phyloP scores from a whole-genome alignment of 2,797 vertebrate genomes.

The Meda fulgida region DNA sequence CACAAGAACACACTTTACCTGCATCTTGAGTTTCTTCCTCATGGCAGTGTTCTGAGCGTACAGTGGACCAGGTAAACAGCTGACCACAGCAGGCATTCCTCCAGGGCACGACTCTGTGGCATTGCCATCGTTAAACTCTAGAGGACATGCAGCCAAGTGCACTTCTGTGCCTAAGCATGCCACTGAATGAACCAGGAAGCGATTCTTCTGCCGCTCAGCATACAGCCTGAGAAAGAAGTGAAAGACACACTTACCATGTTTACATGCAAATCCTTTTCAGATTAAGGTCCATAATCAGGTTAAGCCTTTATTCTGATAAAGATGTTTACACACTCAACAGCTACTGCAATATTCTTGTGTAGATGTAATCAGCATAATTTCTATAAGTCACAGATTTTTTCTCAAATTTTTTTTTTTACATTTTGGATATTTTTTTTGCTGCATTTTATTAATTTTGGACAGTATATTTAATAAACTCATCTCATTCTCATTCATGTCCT shows the following conservation, averaged over 20 bases:
- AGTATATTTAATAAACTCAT: not conserved
- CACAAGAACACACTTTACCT: slow-evolving; percentile 66
- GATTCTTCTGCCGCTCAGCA: slow-evolving; percentile 83
- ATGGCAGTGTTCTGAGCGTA: slow-evolving; percentile 72
- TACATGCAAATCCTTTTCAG: not conserved
- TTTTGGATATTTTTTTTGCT: too few species aligned
- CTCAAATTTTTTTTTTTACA: not conserved
- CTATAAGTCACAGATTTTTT: not conserved
- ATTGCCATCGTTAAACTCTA: slow-evolving; percentile 87
- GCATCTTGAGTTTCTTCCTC: slow-evolving; percentile 83
- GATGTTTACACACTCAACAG: not conserved
- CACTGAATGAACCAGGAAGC: slow-evolving; percentile 87
- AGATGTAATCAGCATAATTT: not conserved
- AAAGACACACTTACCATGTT: not conserved
- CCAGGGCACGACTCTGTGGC: slow-evolving; percentile 77
- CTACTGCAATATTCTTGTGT: not conserved
- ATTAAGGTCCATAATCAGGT: not conserved
- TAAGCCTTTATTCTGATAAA: not conserved
- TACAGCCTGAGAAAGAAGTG: slow-evolving; percentile 80
- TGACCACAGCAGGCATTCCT: slow-evolving; percentile 85
- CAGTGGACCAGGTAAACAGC: slow-evolving; percentile 87
- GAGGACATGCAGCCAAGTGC: slow-evolving; percentile 89
- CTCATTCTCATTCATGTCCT: not conserved
- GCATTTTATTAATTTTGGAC: not conserved
- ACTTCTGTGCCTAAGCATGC: slow-evolving; percentile 87